phyloP scores from a whole-genome alignment of 1,140 invertebrate species.

The Musca domestica region DNA sequence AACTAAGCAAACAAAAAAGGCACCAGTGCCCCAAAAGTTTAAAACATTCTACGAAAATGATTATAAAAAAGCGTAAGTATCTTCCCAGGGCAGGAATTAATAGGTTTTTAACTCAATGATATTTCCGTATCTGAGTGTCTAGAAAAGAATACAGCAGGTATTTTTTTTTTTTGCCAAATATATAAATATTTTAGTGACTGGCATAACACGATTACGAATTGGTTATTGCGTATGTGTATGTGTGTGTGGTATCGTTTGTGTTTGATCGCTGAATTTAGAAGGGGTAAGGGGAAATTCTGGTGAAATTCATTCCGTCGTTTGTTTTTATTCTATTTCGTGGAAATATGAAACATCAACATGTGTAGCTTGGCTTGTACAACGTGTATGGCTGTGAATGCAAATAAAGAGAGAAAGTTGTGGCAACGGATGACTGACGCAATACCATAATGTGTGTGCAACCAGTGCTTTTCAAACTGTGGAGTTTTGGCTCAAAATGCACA shows the following conservation, averaged over 20 bases:
- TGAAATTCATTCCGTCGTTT: constrained; percentile 3
- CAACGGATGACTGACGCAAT: neutral
- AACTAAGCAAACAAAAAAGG: constrained; percentile 40
- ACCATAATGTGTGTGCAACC: neutral
- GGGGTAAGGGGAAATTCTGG: constrained; percentile 17
- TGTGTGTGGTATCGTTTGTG: neutral
- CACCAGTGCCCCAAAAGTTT: constrained; percentile 44
- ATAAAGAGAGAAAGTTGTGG: neutral
- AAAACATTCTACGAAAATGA: constrained; percentile 45
- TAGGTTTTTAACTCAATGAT: too few relatives aligned
- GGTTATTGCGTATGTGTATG: neutral
- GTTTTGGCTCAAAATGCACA: too few relatives aligned
- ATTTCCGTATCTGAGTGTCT: neutral
- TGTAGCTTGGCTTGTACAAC: neutral
- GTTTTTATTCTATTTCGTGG: neutral
- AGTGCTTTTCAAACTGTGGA: constrained; percentile 29
- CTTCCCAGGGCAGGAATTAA: too few relatives aligned
- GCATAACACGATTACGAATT: neutral
- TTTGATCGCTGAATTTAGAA: neutral
- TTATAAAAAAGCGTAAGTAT: constrained; percentile 43
- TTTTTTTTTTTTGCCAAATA: constrained; percentile 3
- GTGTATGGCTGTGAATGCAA: neutral
- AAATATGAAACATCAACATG: neutral
- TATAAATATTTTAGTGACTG: too few relatives aligned
- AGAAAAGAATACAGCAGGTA: neutral